Conservation (phyloP, 2,888 invertebrate genomes). For the Orgyia antiqua region DNA sequence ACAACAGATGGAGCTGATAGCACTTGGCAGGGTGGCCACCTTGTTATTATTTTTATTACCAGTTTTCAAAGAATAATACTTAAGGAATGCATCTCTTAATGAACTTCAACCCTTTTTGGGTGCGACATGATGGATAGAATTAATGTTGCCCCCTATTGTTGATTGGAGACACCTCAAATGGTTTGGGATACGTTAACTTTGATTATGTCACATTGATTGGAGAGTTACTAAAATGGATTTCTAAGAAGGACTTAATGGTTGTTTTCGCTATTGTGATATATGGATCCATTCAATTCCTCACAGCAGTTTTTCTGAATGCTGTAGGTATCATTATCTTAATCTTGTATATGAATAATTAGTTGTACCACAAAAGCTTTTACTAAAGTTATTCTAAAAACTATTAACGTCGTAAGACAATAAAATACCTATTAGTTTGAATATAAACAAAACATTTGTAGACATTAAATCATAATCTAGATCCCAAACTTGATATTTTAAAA, state of each 20-base stretch:
- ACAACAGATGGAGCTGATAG: constrained; percentile 79
- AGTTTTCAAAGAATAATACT: constrained; percentile 77
- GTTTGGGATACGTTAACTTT: constrained; percentile 47
- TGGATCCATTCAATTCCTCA: constrained; percentile 22
- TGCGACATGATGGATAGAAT: constrained; percentile 74
- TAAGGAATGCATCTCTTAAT: constrained; percentile 76
- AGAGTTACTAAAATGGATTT: constrained; percentile 40
- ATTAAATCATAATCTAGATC: no score
- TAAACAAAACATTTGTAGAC: no score
- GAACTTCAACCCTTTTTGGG: constrained; percentile 77
- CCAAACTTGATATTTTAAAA: no score
- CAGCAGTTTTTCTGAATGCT: no score
- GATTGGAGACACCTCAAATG: constrained; percentile 70
- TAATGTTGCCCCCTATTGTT: constrained; percentile 73
- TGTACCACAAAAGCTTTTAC: no score
- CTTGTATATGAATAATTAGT: no score
- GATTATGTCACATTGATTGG: constrained; percentile 52
- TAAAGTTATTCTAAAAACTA: no score
- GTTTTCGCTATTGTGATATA: constrained; percentile 31
- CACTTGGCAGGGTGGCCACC: constrained; percentile 78
- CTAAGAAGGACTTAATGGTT: constrained; percentile 36
- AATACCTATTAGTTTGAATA: no score
- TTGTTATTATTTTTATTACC: constrained; percentile 79
- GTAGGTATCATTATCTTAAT: no score
- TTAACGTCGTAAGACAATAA: no score